phyloP scores from a whole-genome alignment of 2,113 vertebrate genomes.

The Laterallus jamaicensis region DNA sequence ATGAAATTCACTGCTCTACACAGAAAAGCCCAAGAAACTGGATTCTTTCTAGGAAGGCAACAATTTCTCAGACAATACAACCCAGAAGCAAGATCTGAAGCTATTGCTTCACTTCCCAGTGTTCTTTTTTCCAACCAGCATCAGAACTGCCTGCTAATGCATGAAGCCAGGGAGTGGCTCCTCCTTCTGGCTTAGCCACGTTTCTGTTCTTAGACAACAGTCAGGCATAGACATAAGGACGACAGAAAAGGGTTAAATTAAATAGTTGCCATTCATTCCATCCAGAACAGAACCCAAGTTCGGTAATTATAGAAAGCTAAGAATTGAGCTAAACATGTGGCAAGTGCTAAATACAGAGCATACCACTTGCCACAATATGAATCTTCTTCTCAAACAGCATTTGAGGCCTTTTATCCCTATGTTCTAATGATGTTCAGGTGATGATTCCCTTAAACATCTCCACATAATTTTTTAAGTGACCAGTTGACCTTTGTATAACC shows the following conservation, averaged over 20 bases:
- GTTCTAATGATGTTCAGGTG: background rate
- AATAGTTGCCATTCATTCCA: background rate
- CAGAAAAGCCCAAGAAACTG: background rate
- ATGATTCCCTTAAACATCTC: background rate
- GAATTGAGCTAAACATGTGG: background rate
- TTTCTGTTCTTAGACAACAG: background rate
- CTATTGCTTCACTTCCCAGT: background rate
- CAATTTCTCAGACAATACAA: background rate
- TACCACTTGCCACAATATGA: background rate
- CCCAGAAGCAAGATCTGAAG: background rate
- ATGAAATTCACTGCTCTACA: background rate
- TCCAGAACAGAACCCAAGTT: background rate
- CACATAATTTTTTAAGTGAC: background rate
- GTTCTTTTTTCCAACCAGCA: background rate
- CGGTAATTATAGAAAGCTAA: background rate
- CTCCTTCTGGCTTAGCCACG: background rate
- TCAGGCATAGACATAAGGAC: background rate
- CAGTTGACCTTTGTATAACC: background rate
- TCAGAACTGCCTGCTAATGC: background rate
- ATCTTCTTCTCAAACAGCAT: background rate
- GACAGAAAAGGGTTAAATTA: background rate
- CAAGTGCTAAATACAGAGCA: background rate
- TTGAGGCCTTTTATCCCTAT: background rate
- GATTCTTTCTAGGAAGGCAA: background rate
- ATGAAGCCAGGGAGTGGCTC: background rate